Conservation (phyloP, 2,888 invertebrate genomes). For the Drosophila lutescens region DNA sequence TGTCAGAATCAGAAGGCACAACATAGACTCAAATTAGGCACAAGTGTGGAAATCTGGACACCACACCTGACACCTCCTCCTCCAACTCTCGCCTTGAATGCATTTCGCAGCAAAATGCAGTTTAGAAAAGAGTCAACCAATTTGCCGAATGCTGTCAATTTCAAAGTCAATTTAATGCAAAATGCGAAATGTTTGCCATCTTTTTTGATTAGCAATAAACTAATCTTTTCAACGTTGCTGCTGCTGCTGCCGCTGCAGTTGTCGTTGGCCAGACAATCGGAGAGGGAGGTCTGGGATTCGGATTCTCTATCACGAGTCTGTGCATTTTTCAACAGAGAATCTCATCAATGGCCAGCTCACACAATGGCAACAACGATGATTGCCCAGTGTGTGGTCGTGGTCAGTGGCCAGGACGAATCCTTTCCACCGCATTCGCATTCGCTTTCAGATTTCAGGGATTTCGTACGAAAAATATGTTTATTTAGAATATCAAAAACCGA, state of each 20-base stretch:
- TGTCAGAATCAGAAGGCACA: conserved; percentile 57
- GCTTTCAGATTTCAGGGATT: conserved; percentile 7
- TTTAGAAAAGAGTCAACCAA: conserved; percentile 37
- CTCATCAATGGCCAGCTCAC: conserved; percentile 27
- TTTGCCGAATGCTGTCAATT: conserved; percentile 67
- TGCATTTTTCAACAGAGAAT: conserved; percentile 32
- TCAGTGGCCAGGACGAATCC: conserved; percentile 29
- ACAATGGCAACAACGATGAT: conserved; percentile 15
- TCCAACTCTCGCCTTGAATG: conserved; percentile 26
- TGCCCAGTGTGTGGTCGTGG: conserved; percentile 70
- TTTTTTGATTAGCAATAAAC: conserved; percentile 81
- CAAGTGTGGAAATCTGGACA: conserved; percentile 33
- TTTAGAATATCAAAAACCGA: conserved; percentile 79
- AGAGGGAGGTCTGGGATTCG: conserved; percentile 8
- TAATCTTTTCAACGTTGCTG: conserved; percentile 61
- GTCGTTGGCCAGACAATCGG: conserved; percentile 33
- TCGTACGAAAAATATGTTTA: conserved; percentile 69
- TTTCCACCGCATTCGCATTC: conserved; percentile 17
- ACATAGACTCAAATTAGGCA: conserved; percentile 57
- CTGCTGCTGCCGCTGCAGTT: conserved; percentile 33
- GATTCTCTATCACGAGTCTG: conserved; percentile 27
- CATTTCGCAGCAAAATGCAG: conserved; percentile 31
- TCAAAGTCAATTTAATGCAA: conserved; percentile 76
- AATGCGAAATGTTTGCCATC: conserved; percentile 61
- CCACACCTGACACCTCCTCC: conserved; percentile 4